A percentile compares a stretch with the other conserved stretches of the same genome.
Conservation (phyloP, 2,113 vertebrate species). For the Onychostoma macrolepis region DNA sequence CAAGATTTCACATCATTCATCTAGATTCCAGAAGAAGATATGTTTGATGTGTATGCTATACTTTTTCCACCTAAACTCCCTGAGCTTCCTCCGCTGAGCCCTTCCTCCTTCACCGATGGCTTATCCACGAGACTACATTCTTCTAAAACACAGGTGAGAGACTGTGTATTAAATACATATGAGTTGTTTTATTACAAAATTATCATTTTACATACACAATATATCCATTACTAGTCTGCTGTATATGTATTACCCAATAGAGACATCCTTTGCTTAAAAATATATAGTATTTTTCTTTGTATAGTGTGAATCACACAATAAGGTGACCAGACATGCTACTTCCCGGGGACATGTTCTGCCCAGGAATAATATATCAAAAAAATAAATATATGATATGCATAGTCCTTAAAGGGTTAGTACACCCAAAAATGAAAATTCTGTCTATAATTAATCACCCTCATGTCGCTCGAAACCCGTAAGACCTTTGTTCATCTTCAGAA, state of each 20-base stretch:
- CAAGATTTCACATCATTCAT: neutral
- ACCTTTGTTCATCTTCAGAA: too few relatives aligned
- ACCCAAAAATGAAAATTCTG: too few relatives aligned
- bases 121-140: neutral
- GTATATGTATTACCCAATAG: neutral
- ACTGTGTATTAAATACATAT: neutral
- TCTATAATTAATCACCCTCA: too few relatives aligned
- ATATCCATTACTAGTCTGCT: neutral
- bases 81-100: neutral
- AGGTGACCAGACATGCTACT: neutral
- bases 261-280: neutral
- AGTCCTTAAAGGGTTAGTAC: neutral
- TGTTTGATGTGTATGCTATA: constrained; percentile 38
- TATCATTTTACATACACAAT: neutral
- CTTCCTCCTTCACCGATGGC: neutral
- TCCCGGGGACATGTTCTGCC: neutral
- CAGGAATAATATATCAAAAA: too few relatives aligned
- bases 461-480: too few relatives aligned
- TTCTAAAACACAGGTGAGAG: constrained; percentile 1
- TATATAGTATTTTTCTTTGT: neutral
- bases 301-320: neutral
- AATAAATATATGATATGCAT: neutral
- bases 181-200: neutral
- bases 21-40: constrained; percentile 65
- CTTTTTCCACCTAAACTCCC: constrained; percentile 42